Base-by-base conservation (phyloP, 1,140 invertebrate species). In the Teleopsis dalmanni region DNA sequence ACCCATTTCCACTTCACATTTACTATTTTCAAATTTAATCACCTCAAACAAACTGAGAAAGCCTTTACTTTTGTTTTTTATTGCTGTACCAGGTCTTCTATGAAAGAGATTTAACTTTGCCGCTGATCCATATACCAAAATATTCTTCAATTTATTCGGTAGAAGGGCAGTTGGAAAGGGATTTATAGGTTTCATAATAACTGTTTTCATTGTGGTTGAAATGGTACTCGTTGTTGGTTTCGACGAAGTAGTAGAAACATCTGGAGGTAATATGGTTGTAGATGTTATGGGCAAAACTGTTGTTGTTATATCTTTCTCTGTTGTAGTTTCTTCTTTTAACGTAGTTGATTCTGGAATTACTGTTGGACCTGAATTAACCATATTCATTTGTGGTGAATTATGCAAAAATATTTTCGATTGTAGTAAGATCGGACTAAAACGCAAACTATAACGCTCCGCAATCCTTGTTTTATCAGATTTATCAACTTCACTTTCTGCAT, bases 11-110 rank as follows among this genome's bases (percentile, higher is more conserved):
- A 73, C 66, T 9, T 68, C 58, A 59, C 85, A 88, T 26, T 74
- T 62, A 3, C 74, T 76, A 58, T 87, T 84, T 14, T 79, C 73
- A 61, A 87, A 86, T 47, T 81, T 75, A 19, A 87, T 76, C n/a
- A 87, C 74, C 42, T 84, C 79, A 58, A 88, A 86, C 1, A 88
- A 66, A 58, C 79, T 82, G 31, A 86, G 72, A 57, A 87, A 75
- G 14, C 76, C 72, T 42, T 75, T 75, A 57, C 60, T 57, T 14
- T 46, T 54, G 2, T 26, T 29, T 23, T 40, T 47, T 47, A 57
- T 66, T 6, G 52, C 31, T 16, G 57, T 57, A 2, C 35, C 5
- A 18, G 54, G 50, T n/a, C 60, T 50, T 42, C 62, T 62, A 18
- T 61, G 51, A 45, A 67, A 60, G 1, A 68, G 47, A 54, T 67